Evolutionary conservation across 2,888 invertebrate species (phyloP).

Genomic region (Anthrax anthrax): DNA sequence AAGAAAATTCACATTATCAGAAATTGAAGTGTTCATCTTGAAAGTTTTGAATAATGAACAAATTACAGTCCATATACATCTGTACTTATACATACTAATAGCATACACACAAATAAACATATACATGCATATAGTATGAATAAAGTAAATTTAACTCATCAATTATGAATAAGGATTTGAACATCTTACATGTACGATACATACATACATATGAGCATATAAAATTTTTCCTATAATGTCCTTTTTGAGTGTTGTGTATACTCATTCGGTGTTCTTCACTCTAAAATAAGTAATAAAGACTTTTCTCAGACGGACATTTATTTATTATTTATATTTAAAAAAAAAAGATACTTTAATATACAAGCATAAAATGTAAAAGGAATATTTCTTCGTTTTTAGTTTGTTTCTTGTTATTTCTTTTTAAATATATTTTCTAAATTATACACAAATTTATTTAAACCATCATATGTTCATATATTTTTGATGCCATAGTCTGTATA

Average conservation of each 20-base stretch:
- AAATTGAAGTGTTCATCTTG: conserved; percentile 3
- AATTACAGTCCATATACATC: no score
- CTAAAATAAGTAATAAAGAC: not conserved
- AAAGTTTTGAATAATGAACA: not conserved
- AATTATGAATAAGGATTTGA: conserved; percentile 2
- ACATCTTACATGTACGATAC: not conserved
- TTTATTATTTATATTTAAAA: conserved; percentile 7
- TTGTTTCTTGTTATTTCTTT: no score
- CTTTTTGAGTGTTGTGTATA: no score
- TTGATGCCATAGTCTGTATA: no score
- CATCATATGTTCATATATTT: no score
- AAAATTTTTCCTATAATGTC: no score
- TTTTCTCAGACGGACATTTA: conserved; percentile 8
- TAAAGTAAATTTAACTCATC: not conserved
- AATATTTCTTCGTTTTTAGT: no score
- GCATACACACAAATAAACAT: not conserved
- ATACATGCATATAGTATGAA: not conserved
- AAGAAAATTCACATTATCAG: conserved; percentile 4
- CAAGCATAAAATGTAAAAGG: no score
- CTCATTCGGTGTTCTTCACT: no score
- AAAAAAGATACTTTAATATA: not conserved
- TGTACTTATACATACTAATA: not conserved
- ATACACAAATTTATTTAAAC: no score
- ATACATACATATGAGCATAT: not conserved
- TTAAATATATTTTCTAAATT: no score